Conservation (phyloP, 30 jellyfish, hydroid and myxozoan genomes). For the Pseudorhiza aurosa region DNA sequence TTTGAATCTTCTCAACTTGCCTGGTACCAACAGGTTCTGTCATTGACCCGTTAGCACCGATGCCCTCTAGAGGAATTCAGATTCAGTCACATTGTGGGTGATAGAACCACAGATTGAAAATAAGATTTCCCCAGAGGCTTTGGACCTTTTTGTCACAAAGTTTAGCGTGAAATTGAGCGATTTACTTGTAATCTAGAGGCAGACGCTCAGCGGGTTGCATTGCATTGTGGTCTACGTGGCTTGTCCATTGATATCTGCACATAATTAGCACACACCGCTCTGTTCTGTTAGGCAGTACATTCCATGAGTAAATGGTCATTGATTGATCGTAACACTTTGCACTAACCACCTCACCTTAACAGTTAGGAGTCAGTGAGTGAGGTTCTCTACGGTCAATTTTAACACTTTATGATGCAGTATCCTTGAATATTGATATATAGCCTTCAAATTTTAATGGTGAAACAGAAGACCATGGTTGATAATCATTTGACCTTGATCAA, state of each 20-base stretch:
- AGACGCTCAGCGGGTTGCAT: slow-evolving; percentile 66
- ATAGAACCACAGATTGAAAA: background rate
- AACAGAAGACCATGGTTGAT: no score
- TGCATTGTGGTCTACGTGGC: slow-evolving; percentile 50
- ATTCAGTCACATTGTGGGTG: background rate
- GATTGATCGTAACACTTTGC: slow-evolving; percentile 15
- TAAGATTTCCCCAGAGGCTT: slow-evolving; percentile 38
- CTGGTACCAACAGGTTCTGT: background rate
- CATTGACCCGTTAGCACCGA: background rate
- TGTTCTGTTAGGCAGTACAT: background rate
- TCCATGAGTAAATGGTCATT: background rate
- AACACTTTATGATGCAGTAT: background rate
- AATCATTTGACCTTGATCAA: no score
- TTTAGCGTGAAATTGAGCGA: slow-evolving; percentile 44
- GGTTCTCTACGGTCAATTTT: slow-evolving; percentile 30
- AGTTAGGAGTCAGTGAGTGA: background rate
- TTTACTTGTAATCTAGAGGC: slow-evolving; percentile 53
- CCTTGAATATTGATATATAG: background rate
- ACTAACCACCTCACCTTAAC: background rate
- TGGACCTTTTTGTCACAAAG: slow-evolving; percentile 27
- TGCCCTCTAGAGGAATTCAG: background rate
- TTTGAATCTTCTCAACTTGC: no score
- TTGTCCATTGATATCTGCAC: slow-evolving; percentile 52
- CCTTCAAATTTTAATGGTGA: no score
- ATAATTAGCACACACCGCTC: slow-evolving; percentile 22